Evolutionary conservation across 2,888 invertebrate genomes (phyloP).

Genomic region (Dyspetes luteomarginatus): DNA sequence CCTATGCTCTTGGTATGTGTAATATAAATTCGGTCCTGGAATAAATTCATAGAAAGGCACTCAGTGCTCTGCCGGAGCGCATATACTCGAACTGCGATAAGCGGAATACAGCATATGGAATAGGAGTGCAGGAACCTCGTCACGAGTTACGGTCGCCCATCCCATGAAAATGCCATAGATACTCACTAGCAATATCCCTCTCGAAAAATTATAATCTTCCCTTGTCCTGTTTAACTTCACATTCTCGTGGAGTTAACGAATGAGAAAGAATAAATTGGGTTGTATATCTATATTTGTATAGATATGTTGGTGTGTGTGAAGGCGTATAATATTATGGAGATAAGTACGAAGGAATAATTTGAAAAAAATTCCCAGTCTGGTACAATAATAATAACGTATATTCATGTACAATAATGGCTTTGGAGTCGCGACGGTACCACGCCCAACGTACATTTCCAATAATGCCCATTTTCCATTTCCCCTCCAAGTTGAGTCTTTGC

Average conservation of each 20-base stretch:
- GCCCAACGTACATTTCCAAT: constrained; percentile 60
- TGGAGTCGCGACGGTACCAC: constrained; percentile 50
- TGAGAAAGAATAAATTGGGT: constrained; percentile 32
- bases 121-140: constrained; percentile 54
- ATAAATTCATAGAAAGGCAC: constrained; percentile 57
- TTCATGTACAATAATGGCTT: not conserved
- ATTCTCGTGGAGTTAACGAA: constrained; percentile 33
- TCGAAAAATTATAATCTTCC: constrained; percentile 45
- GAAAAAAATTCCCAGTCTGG: not conserved
- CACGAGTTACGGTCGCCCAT: constrained; percentile 49
- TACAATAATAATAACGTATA: not conserved
- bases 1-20: constrained; percentile 66
- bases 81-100: constrained; percentile 54
- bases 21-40: constrained; percentile 61
- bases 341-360: not conserved
- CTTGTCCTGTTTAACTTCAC: constrained; percentile 47
- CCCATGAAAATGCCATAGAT: too few relatives aligned
- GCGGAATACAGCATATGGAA: constrained; percentile 48
- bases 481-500: constrained; percentile 21
- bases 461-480: constrained; percentile 52
- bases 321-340: not conserved
- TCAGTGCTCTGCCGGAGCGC: constrained; percentile 50
- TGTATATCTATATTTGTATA: not conserved
- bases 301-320: not conserved
- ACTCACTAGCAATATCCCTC: too few relatives aligned